These are phyloP conservation scores for Meteorus colon DNA, from an alignment of 2,888 invertebrate genomes.

Conservation along the genomic window DNA sequence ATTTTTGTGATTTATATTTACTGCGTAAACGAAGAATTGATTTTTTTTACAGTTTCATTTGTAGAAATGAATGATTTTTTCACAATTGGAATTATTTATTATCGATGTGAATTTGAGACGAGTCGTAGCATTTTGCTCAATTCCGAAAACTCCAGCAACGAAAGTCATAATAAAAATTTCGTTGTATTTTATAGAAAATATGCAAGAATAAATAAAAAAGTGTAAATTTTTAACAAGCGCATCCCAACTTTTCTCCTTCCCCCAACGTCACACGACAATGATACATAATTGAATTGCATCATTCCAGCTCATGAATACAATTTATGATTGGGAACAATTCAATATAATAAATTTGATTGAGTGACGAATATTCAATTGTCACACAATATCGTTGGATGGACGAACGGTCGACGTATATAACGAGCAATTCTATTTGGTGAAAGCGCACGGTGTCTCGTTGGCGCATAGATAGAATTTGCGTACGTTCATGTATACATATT, in stretches of 20 bases:
- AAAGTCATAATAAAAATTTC: too few relatives aligned
- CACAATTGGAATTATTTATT: too few relatives aligned
- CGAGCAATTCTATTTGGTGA: constrained; percentile 61
- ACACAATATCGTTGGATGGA: constrained; percentile 59
- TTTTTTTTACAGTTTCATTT: too few relatives aligned
- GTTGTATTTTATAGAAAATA: too few relatives aligned
- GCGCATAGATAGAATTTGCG: constrained; percentile 2
- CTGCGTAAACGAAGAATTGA: too few relatives aligned
- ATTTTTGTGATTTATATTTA: too few relatives aligned
- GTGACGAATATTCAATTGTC: constrained; percentile 62
- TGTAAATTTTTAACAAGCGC: too few relatives aligned
- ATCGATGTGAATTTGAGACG: too few relatives aligned
- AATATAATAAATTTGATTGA: constrained; percentile 66
- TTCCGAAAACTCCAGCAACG: too few relatives aligned
- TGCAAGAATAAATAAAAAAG: too few relatives aligned
- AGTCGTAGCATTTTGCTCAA: too few relatives aligned
- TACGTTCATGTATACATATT: neutral
- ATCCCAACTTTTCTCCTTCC: neutral
- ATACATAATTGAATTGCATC: neutral
- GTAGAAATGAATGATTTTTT: too few relatives aligned
- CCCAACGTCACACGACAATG: neutral
- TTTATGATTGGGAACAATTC: constrained; percentile 58
- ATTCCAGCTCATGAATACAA: neutral
- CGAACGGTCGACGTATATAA: constrained; percentile 61
- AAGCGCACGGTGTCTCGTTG: constrained; percentile 33